Evolutionary conservation across 2,888 invertebrate genomes (phyloP), one percentile per base, ranked within the genome.

Genomic region (Himalopsyche japonica): DNA sequence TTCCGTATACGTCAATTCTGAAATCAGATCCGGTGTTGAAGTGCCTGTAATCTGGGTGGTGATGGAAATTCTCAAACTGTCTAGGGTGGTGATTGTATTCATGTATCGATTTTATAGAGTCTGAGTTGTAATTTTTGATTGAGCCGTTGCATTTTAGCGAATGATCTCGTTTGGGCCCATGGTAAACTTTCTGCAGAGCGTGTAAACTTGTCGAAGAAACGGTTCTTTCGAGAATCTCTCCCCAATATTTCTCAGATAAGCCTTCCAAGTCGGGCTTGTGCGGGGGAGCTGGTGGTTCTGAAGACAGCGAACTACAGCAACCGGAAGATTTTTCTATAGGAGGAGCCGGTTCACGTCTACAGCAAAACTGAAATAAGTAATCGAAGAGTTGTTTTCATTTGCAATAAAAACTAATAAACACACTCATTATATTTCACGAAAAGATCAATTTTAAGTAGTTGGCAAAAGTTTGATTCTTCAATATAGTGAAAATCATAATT

Each of bases 151-250:
- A 92, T 86, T 91, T 88, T 34, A 91, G 88, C 20, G 90, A 90
- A 84, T 85, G 86, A 24, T 92, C 92, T 88, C 92, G 89, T 80
- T 83, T 86, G 20, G 87, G 87, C 48, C 86, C 86, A 80, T 92
- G 92, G 78, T 92, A 92, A 47, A 91, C 90, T 88, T 92, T 92
- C 88, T 94, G 94, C 87, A 95, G 92, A 43, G 95, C 95, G 88
- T 96, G 96, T 76, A 96, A 91, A 79, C 96, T 96, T 84, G 93
- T 94, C 0, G 95, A 95, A 76, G 96, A 96, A 10, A 96, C 94
- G 0, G 96, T 96, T 8, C 96, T 92, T 89, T 96, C 96, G 87
- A 96, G 91, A 88, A 96, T 96, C 91, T 96, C 96, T 32, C 95
- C 95, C 95, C 95, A 95, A 88, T 95, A 95, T 89, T 95, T 95